Evolutionary conservation across 1,140 invertebrate species (phyloP).

Genomic region (Holcopasites calliopsidis): DNA sequence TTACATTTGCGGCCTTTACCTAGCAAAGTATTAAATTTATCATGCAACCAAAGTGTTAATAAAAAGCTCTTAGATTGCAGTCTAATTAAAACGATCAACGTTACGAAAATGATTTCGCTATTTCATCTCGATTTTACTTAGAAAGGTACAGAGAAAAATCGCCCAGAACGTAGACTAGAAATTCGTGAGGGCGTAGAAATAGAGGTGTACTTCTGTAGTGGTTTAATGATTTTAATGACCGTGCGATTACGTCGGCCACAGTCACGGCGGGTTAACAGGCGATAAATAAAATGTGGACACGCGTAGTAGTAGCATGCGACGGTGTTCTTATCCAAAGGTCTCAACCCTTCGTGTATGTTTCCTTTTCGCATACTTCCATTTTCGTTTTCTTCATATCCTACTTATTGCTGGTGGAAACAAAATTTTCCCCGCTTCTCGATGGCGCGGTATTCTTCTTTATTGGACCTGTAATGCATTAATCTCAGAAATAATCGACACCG

Average conservation of each 20-base stretch:
- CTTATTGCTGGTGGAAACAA: not conserved
- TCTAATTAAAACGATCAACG: not conserved
- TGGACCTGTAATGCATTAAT: not conserved
- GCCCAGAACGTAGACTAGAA: not conserved
- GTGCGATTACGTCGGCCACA: slow-evolving; percentile 47
- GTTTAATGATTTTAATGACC: slow-evolving; percentile 62
- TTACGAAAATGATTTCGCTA: not conserved
- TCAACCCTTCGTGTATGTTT: not conserved
- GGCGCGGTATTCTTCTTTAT: not conserved
- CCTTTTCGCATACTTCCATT: not conserved
- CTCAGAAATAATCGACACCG: slow-evolving; percentile 18
- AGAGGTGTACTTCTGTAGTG: not conserved
- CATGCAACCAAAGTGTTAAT: not conserved
- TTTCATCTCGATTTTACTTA: not conserved
- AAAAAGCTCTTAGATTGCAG: not conserved
- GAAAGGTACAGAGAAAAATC: not conserved
- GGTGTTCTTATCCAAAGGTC: too few species aligned
- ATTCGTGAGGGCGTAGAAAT: not conserved
- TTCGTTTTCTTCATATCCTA: slow-evolving; percentile 3
- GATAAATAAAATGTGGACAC: slow-evolving; percentile 50
- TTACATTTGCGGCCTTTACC: too few species aligned
- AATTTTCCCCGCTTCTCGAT: not conserved
- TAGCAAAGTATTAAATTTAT: not conserved
- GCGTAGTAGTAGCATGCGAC: slow-evolving; percentile 3
- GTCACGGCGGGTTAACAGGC: slow-evolving; percentile 47